phyloP scores from a whole-genome alignment of 2,113 vertebrate species.

The Gymnorhina tibicen region DNA sequence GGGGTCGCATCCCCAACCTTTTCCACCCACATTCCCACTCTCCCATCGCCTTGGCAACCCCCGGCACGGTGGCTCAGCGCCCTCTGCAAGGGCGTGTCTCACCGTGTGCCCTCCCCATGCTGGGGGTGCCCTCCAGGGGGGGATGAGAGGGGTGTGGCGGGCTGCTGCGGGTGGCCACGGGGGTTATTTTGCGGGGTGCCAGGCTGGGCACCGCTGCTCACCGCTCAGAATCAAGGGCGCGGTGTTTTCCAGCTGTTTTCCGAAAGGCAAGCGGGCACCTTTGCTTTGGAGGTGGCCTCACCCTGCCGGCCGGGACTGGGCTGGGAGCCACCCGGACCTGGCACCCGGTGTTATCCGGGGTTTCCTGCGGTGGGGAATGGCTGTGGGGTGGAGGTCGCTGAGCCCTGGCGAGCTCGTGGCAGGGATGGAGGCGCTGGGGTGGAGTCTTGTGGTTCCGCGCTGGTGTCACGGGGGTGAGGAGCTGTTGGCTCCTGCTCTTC shows the following conservation, averaged over 20 bases:
- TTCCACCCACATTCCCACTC: background rate
- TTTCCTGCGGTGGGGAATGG: background rate
- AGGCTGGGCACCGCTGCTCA: background rate
- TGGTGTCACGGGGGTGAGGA: background rate
- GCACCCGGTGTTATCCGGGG: background rate
- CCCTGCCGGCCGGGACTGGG: background rate
- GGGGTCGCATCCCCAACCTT: background rate
- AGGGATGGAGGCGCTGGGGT: fast-evolving
- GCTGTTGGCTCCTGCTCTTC: background rate
- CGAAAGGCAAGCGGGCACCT: background rate
- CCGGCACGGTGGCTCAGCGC: background rate
- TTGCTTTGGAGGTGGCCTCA: background rate
- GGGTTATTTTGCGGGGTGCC: background rate
- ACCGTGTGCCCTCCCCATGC: background rate
- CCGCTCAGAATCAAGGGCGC: background rate
- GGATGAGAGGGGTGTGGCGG: fast-evolving
- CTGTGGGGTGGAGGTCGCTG: background rate
- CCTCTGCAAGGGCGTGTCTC: background rate
- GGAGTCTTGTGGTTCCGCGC: fast-evolving
- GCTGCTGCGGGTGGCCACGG: background rate
- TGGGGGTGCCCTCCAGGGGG: background rate
- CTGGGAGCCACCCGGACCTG: background rate
- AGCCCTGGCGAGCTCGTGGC: background rate
- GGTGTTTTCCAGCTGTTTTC: background rate
- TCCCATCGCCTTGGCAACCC: constrained; percentile 59